These are phyloP conservation scores for Drosophila quinaria DNA, from an alignment of 2,888 invertebrate genomes.

Conservation along the genomic window DNA sequence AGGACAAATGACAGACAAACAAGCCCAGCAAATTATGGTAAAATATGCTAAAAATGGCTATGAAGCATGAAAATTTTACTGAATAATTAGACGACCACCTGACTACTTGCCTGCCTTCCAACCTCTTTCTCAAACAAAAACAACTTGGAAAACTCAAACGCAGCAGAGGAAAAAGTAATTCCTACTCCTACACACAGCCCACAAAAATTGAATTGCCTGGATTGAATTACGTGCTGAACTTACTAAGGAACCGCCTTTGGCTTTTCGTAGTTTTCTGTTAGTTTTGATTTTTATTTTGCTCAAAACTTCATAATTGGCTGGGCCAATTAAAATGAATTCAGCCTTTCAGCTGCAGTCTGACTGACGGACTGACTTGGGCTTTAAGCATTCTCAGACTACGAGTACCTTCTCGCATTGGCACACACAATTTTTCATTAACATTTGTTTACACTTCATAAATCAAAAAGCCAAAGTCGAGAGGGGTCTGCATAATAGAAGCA, in stretches of 20 bases:
- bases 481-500: slow-evolving; percentile 24
- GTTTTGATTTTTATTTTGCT: slow-evolving; percentile 38
- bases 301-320: slow-evolving; percentile 66
- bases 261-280: slow-evolving; percentile 49
- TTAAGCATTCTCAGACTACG: slow-evolving; percentile 18
- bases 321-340: slow-evolving; percentile 63
- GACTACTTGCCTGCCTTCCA: slow-evolving; percentile 1
- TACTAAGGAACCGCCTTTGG: slow-evolving; percentile 28
- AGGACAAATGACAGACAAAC: slow-evolving; percentile 71
- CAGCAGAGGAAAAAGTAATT: slow-evolving; percentile 23
- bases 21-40: slow-evolving; percentile 71
- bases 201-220: slow-evolving; percentile 64
- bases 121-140: background rate
- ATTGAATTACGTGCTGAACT: slow-evolving; percentile 71
- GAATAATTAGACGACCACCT: slow-evolving; percentile 69
- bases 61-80: slow-evolving; percentile 67
- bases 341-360: slow-evolving; percentile 1
- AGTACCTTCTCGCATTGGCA: slow-evolving; percentile 1
- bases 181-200: slow-evolving; percentile 9
- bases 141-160: slow-evolving; percentile 12
- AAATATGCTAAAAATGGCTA: slow-evolving; percentile 64
- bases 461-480: slow-evolving; percentile 46
- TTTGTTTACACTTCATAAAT: slow-evolving; percentile 70
- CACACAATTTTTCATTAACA: slow-evolving; percentile 56
- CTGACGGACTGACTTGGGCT: slow-evolving; percentile 1